Percentiles rank a stretch among this genome's conserved stretches.
Evolutionary conservation across 2,888 invertebrate genomes (phyloP).

Genomic region (Drosophila siamana): DNA sequence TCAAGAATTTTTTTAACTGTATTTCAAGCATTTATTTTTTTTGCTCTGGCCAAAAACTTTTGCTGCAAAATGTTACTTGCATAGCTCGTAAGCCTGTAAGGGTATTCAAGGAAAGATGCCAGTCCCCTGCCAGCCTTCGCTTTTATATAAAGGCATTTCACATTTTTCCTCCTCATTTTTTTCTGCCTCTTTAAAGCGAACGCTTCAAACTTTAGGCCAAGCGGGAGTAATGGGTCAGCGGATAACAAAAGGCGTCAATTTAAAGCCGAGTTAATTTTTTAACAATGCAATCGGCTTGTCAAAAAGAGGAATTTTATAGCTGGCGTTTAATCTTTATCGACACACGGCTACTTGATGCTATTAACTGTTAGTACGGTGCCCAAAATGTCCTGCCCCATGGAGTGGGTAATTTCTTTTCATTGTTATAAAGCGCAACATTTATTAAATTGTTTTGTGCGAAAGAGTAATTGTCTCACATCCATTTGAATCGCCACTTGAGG

Average conservation of each 20-base stretch:
- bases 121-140: conserved; percentile 28
- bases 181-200: conserved; percentile 9
- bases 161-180: conserved; percentile 15
- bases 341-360: conserved; percentile 29
- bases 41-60: conserved; percentile 32
- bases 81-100: conserved; percentile 25
- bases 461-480: conserved; percentile 24
- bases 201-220: conserved; percentile 60
- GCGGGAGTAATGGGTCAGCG: conserved; percentile 52
- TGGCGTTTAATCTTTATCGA: conserved; percentile 76
- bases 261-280: conserved; percentile 78
- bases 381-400: not conserved
- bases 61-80: conserved; percentile 27
- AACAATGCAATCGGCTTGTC: conserved; percentile 77
- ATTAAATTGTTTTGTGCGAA: conserved; percentile 32
- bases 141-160: conserved; percentile 57
- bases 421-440: conserved; percentile 64
- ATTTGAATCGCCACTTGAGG: not conserved
- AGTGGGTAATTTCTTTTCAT: conserved; percentile 49
- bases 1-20: conserved; percentile 33
- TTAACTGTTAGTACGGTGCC: conserved; percentile 9
- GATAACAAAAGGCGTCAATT: conserved; percentile 80
- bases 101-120: conserved; percentile 51
- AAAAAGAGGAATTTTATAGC: conserved; percentile 71
- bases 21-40: conserved; percentile 39